Evolutionary conservation across 2,113 vertebrate species (phyloP), one percentile per base, ranked within the genome.

Genomic region (Clupea harengus): DNA sequence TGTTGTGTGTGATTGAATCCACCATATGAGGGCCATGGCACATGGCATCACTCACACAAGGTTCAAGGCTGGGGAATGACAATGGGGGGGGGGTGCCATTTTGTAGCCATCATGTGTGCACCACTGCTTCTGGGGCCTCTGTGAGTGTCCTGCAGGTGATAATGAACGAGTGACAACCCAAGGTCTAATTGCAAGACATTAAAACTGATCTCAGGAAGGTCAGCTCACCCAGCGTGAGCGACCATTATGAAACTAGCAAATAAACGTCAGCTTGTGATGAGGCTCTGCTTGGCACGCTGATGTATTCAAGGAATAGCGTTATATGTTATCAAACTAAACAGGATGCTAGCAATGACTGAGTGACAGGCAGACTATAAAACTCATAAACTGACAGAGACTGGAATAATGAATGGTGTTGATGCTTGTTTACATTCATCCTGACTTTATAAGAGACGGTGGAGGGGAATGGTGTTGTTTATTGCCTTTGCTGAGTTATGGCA

Each of bases 111-210:
- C 72, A 78, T 32, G 28, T 32, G 25, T 39, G 11, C 28, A 78
- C 10, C 13, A 32, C 72, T 44, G 72, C 72, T 78, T 32, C 28
- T 11, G 32, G 72, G 1, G 1, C 67, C 72, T 78, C 11, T 11
- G 28, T 44, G 32, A 78, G 72, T 18, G 72, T 78, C 28, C 28
- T 78, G 72, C 28, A 78, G 72, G 72, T 78, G 72, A 78, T 78
- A 78, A 78, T 78, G 72, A 39, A 78, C 39, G 72, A 78, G 72
- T 78, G 72, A 78, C 72, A 78, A 78, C 25, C 72, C 72, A 78
- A 78, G 72, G 72, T 78, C 72, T 78, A 78, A 78, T 78, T 78
- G 72, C 72, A 2, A 78, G 28, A 15, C 72, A 78, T 78, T 78
- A 39, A 78, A 78, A 78, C 9, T 39, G 25, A 32, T 39, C 11